A percentile compares a stretch with the other conserved stretches of the same genome.
These are phyloP conservation scores for Belgica antarctica DNA, from an alignment of 2,888 invertebrate genomes.

Conservation along the genomic window DNA sequence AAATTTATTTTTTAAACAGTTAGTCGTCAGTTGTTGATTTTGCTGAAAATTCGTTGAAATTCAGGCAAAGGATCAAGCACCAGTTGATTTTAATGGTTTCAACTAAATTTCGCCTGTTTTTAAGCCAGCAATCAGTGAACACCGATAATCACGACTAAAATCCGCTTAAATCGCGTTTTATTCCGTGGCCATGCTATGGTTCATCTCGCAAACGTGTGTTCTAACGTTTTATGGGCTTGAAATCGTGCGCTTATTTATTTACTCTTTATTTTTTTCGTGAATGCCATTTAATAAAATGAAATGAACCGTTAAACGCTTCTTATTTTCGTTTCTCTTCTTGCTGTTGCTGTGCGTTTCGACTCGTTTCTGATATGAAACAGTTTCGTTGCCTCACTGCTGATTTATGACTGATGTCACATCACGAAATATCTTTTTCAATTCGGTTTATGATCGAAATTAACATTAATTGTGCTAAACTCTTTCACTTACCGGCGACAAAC, in stretches of 20 bases:
- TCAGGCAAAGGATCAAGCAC: too few relatives aligned
- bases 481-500: background rate
- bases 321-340: conserved; percentile 24
- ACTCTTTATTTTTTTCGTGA: conserved; percentile 1
- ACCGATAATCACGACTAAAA: too few relatives aligned
- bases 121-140: too few relatives aligned
- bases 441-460: background rate
- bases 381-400: background rate
- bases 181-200: too few relatives aligned
- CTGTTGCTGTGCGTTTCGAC: background rate
- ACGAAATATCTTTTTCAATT: background rate
- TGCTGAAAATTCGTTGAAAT: background rate
- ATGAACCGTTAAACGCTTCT: conserved; percentile 39
- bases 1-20: too few relatives aligned
- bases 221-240: background rate
- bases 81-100: too few relatives aligned
- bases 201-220: too few relatives aligned
- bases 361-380: background rate
- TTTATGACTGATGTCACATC: background rate
- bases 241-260: background rate
- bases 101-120: too few relatives aligned
- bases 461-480: conserved; percentile 3
- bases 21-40: too few relatives aligned
- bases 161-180: too few relatives aligned
- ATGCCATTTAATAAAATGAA: conserved; percentile 41